These are phyloP conservation scores for Eclectus roratus DNA, from an alignment of 2,113 vertebrate genomes.

Conservation along the genomic window DNA sequence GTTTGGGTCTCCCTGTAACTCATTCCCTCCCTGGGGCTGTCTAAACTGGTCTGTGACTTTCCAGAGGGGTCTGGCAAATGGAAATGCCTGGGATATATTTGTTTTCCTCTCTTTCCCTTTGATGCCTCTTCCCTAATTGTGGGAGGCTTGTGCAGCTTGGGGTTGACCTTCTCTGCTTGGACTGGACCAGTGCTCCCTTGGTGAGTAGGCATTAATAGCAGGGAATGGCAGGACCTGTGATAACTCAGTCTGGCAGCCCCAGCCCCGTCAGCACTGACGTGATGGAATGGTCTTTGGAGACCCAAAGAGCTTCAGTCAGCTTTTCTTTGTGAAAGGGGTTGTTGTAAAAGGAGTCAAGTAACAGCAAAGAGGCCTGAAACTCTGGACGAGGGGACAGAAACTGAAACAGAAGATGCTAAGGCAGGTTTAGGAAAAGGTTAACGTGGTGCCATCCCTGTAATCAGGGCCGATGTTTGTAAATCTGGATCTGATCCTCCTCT, in stretches of 20 bases:
- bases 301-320: conserved; percentile 41
- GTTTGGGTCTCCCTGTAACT: background rate
- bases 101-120: background rate
- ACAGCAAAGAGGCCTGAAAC: background rate
- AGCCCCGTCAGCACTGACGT: background rate
- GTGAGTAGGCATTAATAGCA: background rate
- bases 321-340: background rate
- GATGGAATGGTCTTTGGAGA: conserved; percentile 48
- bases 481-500: background rate
- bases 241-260: conserved; percentile 52
- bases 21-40: background rate
- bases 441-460: background rate
- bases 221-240: conserved; percentile 30
- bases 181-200: background rate
- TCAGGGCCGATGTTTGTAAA: background rate
- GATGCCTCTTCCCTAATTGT: background rate
- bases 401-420: background rate
- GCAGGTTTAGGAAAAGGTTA: background rate
- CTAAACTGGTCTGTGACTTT: background rate
- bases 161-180: background rate
- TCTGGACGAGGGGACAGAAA: background rate
- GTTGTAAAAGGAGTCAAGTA: background rate
- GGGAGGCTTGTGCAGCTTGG: background rate
- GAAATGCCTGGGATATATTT: background rate
- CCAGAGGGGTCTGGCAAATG: background rate